Evolutionary conservation across 2,113 vertebrate species (phyloP).

Genomic region (Python bivittatus): DNA sequence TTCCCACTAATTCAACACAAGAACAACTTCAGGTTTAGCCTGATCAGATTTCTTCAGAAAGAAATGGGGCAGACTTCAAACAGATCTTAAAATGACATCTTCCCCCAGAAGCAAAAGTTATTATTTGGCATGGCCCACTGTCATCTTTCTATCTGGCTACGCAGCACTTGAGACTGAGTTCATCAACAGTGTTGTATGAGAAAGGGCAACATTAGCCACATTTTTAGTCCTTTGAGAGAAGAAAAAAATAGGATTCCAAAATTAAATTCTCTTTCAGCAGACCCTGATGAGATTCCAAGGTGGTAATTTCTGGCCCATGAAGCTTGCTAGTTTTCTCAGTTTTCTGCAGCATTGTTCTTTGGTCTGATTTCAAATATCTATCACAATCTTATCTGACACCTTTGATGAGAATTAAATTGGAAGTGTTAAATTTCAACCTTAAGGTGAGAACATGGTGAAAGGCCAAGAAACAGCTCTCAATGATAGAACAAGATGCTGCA

Average conservation of each 20-base stretch:
- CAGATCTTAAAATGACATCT: neutral
- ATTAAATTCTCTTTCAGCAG: conserved; percentile 10
- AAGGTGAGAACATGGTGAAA: conserved; percentile 46
- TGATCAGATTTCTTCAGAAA: neutral
- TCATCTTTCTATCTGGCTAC: neutral
- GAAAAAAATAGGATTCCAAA: neutral
- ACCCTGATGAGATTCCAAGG: neutral
- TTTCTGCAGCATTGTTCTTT: conserved; percentile 42
- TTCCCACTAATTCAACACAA: neutral
- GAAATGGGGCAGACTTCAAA: neutral
- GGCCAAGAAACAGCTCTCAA: conserved; percentile 13
- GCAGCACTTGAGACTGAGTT: conserved; percentile 8
- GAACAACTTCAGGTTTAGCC: neutral
- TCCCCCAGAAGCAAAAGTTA: neutral
- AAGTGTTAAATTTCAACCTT: conserved; percentile 43
- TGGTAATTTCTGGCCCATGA: conserved; percentile 40
- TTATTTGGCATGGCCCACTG: neutral
- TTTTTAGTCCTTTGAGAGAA: conserved; percentile 27
- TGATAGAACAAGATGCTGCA: neutral
- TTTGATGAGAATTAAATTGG: conserved; percentile 43
- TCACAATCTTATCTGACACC: conserved; percentile 22
- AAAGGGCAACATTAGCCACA: conserved; percentile 1
- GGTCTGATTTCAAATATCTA: conserved; percentile 37
- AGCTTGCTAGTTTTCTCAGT: conserved; percentile 1
- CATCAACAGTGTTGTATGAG: neutral